Evolutionary conservation across 2,797 vertebrate genomes (phyloP).

Genomic region (Cetoscarus ocellatus): DNA sequence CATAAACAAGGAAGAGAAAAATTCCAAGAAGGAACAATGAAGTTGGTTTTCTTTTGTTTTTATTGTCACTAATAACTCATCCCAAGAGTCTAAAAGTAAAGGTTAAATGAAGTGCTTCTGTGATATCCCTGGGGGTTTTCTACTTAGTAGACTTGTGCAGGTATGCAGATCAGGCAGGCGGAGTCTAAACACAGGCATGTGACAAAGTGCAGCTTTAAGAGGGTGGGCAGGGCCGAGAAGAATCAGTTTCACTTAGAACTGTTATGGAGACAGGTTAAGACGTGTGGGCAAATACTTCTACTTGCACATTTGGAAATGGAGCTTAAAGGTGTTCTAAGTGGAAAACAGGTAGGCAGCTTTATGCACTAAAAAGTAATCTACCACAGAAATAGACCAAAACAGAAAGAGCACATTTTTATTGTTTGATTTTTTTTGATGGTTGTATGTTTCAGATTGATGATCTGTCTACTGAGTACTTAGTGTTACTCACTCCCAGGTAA

Average conservation of each 20-base stretch:
- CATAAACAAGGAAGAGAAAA: background rate
- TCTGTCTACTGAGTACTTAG: constrained; percentile 76
- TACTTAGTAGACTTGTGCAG: background rate
- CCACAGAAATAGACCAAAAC: too few relatives aligned
- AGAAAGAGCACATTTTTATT: constrained; percentile 1
- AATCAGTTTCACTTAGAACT: constrained; percentile 8
- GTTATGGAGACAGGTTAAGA: constrained; percentile 14
- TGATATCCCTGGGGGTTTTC: constrained; percentile 11
- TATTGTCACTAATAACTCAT: background rate
- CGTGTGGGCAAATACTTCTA: background rate
- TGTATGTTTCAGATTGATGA: constrained; percentile 75
- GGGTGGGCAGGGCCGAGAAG: constrained; percentile 20
- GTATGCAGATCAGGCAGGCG: constrained; percentile 32
- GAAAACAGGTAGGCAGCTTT: constrained; percentile 46
- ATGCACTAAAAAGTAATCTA: too few relatives aligned
- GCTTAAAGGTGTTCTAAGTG: constrained; percentile 23
- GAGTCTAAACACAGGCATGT: constrained; percentile 57
- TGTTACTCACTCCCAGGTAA: constrained; percentile 80
- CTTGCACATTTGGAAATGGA: constrained; percentile 47
- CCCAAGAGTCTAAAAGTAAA: background rate
- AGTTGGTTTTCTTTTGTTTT: too few relatives aligned
- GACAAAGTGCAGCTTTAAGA: constrained; percentile 49
- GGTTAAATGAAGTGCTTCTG: background rate
- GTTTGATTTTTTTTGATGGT: background rate
- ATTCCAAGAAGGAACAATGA: background rate